Base-by-base conservation (phyloP, 1,140 invertebrate genomes). In the Ostrea edulis region DNA sequence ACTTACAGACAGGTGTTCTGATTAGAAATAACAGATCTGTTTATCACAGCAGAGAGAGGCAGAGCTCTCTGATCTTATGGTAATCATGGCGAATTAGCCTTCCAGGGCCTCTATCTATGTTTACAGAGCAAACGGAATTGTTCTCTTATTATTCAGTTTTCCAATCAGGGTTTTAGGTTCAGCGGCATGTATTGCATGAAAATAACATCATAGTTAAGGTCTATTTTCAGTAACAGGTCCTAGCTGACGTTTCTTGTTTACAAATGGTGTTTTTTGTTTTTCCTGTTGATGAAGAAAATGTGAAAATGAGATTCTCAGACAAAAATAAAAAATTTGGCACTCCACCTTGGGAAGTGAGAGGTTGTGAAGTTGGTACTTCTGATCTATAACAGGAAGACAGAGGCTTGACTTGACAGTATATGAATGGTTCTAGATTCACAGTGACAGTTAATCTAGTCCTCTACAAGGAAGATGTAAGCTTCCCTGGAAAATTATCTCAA, bases 71-170 rank as follows among this genome's bases (percentile, higher is more conserved):
- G 25, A 71, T 71, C 25, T 71, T 12, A 22, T 14, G 12, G 55
- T 20, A 62, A 62, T 62, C 55, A 8, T n/a, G 17, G 55, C n/a
- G 55, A 62, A 62, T 62, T 62, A 7, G 8, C 68, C 68, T 35
- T 71, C 68, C 68, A 71, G 68, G 68, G 68, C 25, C 17, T 62
- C 55, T 20, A 62, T 62, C 68, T 71, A 25, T 35, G 25, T 71
- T 29, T 71, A 25, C 14, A 8, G 25, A 71, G 68, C 68, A 71
- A 17, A 62, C 12, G 20, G 14, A 71, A 71, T 71, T 29, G 68
- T 25, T 71, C 22, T 58, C 17, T 62, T n/a, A 17, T 58, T 12
- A 62, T 62, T 62, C 55, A 62, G 55, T n/a, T 62, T 62, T 71
- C 68, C 68, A 35, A 44, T 71, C 22, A 35, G 8, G 68, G 25